Evolutionary conservation across 2,797 vertebrate genomes (phyloP).

Genomic region (Arctocebus calabarensis): DNA sequence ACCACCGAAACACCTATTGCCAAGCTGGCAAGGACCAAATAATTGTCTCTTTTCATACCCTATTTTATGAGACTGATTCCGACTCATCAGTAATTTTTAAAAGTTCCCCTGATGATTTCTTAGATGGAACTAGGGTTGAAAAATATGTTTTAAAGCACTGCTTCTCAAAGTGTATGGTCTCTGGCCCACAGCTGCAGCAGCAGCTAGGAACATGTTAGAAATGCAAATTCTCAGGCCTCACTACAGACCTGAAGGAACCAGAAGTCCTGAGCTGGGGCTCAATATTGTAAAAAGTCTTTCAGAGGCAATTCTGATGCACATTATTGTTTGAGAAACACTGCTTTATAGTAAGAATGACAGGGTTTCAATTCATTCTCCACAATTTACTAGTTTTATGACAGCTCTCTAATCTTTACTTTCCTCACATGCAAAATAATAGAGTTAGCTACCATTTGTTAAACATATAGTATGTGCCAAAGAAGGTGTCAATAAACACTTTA

Average conservation of each 20-base stretch:
- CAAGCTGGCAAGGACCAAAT: neutral
- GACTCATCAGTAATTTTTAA: neutral
- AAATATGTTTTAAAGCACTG: neutral
- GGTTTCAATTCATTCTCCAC: neutral
- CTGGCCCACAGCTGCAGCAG: neutral
- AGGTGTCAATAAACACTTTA: slow-evolving; percentile 39
- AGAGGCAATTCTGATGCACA: neutral
- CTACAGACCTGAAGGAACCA: neutral
- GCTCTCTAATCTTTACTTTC: slow-evolving; percentile 36
- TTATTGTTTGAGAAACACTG: slow-evolving; percentile 16
- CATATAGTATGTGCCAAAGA: neutral
- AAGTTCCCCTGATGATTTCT: neutral
- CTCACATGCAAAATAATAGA: neutral
- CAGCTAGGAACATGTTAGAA: neutral
- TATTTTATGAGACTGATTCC: neutral
- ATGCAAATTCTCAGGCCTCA: slow-evolving; percentile 9
- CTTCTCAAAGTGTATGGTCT: neutral
- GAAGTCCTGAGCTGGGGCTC: neutral
- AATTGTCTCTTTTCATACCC: slow-evolving; percentile 7
- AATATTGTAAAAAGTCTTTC: slow-evolving; percentile 35
- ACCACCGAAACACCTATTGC: neutral
- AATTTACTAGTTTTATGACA: neutral
- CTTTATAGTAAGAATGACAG: neutral
- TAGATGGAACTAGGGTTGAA: neutral
- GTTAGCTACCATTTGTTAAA: slow-evolving; percentile 10